Evolutionary conservation across 1,140 invertebrate species (phyloP).

Genomic region (Drosophila orena): DNA sequence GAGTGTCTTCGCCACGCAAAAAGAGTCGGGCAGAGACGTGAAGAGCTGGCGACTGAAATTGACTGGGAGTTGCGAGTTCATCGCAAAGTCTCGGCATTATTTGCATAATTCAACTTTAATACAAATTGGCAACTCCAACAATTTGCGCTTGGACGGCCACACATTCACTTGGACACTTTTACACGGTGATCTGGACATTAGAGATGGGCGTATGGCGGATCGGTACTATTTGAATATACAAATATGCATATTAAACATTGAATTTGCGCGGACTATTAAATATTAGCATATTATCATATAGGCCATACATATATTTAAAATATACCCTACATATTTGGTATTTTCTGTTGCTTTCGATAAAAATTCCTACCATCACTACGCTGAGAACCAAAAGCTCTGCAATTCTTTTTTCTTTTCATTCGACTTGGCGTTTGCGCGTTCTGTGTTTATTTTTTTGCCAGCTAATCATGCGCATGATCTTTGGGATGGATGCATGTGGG

Average conservation of each 20-base stretch:
- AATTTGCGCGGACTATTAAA: neutral
- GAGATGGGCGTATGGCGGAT: slow-evolving; percentile 1
- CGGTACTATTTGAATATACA: neutral
- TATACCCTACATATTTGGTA: neutral
- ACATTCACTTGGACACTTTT: slow-evolving; percentile 26
- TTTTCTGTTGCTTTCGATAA: neutral
- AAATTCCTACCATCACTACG: slow-evolving; percentile 17
- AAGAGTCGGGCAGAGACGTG: neutral
- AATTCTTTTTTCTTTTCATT: slow-evolving; percentile 17
- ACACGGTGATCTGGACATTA: slow-evolving; percentile 2
- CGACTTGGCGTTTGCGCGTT: neutral
- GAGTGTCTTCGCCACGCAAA: neutral
- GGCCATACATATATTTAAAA: neutral
- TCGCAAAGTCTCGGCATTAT: slow-evolving; percentile 56
- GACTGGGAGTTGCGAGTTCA: slow-evolving; percentile 49
- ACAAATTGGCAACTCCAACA: slow-evolving; percentile 68
- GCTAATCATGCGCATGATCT: slow-evolving; percentile 76
- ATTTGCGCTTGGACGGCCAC: slow-evolving; percentile 40
- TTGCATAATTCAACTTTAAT: slow-evolving; percentile 77
- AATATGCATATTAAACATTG: neutral
- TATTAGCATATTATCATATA: no score
- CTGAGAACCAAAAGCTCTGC: slow-evolving; percentile 25
- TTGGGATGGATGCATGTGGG: slow-evolving; percentile 52
- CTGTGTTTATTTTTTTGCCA: slow-evolving; percentile 22
- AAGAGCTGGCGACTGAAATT: slow-evolving; percentile 19